Evolutionary conservation across 1,140 invertebrate species (phyloP).

Genomic region (Belonocnema kinseyi): DNA sequence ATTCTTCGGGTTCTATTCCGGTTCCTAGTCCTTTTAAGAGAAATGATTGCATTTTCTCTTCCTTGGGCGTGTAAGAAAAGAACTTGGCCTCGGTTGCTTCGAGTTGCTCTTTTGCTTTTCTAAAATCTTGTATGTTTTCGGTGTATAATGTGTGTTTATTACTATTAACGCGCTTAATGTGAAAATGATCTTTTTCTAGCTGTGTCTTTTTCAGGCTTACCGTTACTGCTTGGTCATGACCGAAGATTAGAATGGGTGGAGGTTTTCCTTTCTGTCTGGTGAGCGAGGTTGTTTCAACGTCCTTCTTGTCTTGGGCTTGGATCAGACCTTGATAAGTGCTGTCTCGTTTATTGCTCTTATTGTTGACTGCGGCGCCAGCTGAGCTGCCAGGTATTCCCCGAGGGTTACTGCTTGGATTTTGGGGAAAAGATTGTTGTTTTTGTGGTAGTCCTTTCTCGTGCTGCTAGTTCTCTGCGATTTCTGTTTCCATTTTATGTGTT

Average conservation of each 20-base stretch:
- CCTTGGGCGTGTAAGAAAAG: conserved; percentile 19
- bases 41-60: conserved; percentile 27
- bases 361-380: not conserved
- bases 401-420: not conserved
- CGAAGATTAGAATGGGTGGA: not conserved
- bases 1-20: not conserved
- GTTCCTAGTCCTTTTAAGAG: conserved; percentile 31
- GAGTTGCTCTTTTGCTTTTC: not conserved
- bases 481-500: not conserved
- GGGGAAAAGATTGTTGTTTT: not conserved
- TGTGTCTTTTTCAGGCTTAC: not conserved
- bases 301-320: not conserved
- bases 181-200: not conserved
- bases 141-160: not conserved
- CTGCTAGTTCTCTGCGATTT: no score
- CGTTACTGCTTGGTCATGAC: not conserved
- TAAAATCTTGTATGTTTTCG: not conserved
- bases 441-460: not conserved
- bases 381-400: not conserved
- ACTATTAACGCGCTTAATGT: not conserved
- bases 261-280: not conserved
- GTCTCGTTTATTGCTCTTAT: not conserved
- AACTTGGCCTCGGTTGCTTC: not conserved
- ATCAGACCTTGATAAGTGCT: no score
- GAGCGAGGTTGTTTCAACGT: not conserved